Conservation (phyloP, 1,140 invertebrate species). For the Odontomachus brunneus region DNA sequence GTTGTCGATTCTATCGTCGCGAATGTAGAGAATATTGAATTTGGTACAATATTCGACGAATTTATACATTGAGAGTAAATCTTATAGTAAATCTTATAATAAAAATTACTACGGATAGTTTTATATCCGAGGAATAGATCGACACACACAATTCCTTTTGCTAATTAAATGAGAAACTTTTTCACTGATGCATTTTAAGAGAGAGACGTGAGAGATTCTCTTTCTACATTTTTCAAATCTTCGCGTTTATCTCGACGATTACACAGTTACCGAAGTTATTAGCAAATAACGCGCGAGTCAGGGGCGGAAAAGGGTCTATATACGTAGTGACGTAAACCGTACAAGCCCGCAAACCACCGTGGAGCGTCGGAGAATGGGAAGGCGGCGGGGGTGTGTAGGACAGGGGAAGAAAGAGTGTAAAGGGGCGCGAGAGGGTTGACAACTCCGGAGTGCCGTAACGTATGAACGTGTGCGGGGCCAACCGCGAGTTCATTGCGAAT, state of each 20-base stretch:
- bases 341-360: not conserved
- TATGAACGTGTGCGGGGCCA: constrained; percentile 70
- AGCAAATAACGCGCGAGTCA: constrained; percentile 39
- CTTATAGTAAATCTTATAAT: too few species aligned
- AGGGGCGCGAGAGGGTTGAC: constrained; percentile 56
- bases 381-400: not conserved
- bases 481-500: constrained; percentile 76
- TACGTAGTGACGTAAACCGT: not conserved
- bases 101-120: too few species aligned
- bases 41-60: too few species aligned
- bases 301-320: constrained; percentile 8
- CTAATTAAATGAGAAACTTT: too few species aligned
- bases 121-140: too few species aligned
- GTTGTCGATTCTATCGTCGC: too few species aligned
- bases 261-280: not conserved
- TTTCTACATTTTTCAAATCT: not conserved
- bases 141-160: too few species aligned
- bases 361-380: not conserved
- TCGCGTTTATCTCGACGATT: not conserved
- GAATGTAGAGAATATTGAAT: too few species aligned
- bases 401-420: constrained; percentile 38
- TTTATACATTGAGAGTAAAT: too few species aligned
- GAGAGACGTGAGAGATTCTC: not conserved
- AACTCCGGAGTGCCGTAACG: constrained; percentile 70
- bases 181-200: too few species aligned